Percentiles rank a stretch among this genome's conserved stretches.
These are phyloP conservation scores for Corynorhinus townsendii DNA, from an alignment of 2,113 vertebrate species.

Conservation along the genomic window DNA sequence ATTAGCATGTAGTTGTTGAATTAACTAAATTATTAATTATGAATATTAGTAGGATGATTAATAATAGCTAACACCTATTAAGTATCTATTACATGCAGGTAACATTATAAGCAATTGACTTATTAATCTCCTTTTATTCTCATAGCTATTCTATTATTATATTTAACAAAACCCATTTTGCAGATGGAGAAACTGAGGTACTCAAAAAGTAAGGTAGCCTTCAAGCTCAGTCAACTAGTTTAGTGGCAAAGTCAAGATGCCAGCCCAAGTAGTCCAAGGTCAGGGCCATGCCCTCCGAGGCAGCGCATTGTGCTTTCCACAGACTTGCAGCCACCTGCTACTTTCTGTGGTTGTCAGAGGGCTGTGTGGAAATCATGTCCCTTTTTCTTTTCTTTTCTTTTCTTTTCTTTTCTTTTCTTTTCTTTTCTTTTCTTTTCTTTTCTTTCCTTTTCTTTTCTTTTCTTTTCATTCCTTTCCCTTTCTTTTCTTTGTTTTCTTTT, in stretches of 20 bases:
- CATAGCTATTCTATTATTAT: background rate
- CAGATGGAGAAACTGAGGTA: background rate
- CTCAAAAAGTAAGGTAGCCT: background rate
- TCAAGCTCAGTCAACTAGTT: background rate
- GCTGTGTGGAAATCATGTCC: accelerated
- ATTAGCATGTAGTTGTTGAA: background rate
- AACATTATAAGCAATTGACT: background rate
- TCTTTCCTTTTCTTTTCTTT: accelerated
- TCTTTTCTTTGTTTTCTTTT: accelerated
- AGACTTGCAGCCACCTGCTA: too few relatives aligned
- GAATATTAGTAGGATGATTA: background rate
- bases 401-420: too few relatives aligned
- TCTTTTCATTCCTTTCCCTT: accelerated
- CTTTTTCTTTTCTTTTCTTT: too few relatives aligned
- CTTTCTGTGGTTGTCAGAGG: background rate
- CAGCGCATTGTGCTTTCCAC: accelerated
- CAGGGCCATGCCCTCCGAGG: accelerated
- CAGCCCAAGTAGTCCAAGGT: accelerated
- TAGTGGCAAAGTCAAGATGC: background rate
- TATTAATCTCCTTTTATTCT: background rate
- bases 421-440: too few relatives aligned
- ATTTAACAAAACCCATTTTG: background rate
- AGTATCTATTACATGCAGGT: background rate
- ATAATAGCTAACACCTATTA: background rate
- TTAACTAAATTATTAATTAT: background rate